phyloP scores from a whole-genome alignment of 2,113 vertebrate genomes.

The Fukomys damarensis region DNA sequence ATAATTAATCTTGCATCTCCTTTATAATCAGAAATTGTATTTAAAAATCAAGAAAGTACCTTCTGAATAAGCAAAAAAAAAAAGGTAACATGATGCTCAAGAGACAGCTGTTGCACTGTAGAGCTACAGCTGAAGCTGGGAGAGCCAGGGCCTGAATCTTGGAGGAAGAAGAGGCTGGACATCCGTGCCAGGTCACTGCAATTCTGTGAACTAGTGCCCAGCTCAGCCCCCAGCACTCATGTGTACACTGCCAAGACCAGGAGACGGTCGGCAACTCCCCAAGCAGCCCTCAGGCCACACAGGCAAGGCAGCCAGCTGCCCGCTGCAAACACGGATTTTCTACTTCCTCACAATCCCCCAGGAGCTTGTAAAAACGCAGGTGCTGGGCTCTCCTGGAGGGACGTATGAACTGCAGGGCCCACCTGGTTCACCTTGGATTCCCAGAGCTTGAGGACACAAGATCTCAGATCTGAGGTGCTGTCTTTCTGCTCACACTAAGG shows the following conservation, averaged over 20 bases:
- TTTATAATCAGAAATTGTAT: slow-evolving; percentile 13
- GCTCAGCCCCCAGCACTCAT: fast-evolving
- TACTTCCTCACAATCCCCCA: neutral
- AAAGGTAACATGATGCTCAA: neutral
- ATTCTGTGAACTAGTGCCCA: neutral
- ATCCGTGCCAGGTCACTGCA: neutral
- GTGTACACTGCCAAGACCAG: neutral
- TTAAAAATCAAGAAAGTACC: slow-evolving; percentile 21
- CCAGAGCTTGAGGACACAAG: neutral
- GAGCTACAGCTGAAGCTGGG: neutral
- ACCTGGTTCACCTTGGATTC: neutral
- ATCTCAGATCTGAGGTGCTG: neutral
- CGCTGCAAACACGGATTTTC: neutral
- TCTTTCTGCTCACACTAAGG: neutral
- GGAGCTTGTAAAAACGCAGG: neutral
- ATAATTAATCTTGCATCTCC: neutral
- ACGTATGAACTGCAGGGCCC: neutral
- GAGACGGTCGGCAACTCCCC: neutral
- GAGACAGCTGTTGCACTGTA: neutral
- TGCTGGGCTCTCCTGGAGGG: neutral
- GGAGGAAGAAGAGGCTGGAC: neutral
- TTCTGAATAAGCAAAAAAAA: neutral
- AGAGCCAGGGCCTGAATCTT: neutral
- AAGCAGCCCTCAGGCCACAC: neutral
- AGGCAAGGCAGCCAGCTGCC: neutral